Evolutionary conservation across 35 echinoderm and acorn worm genomes (phyloP).

Genomic region (Hemicentrotus pulcherrimus): DNA sequence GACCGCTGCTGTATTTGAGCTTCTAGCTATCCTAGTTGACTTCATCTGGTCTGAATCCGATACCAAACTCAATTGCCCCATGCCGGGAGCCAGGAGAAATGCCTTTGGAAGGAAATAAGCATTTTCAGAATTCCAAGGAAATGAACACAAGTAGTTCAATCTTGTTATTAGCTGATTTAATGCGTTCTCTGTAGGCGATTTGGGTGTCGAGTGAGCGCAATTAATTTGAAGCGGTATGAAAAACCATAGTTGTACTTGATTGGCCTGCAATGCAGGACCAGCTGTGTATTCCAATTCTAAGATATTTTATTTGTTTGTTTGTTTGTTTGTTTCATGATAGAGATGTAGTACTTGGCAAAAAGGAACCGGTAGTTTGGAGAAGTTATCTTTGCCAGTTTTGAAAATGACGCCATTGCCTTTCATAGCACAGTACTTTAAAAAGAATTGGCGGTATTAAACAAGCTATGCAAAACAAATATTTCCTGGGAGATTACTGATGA

Average conservation of each 20-base stretch:
- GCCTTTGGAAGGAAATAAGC: conserved; percentile 10
- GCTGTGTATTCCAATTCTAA: conserved; percentile 3
- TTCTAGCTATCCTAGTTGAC: background rate
- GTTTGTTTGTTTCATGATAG: background rate
- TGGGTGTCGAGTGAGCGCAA: background rate
- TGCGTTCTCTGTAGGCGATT: background rate
- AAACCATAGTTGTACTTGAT: background rate
- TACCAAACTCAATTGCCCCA: background rate
- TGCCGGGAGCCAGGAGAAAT: background rate
- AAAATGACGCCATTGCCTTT: background rate
- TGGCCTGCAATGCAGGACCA: background rate
- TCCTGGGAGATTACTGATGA: too few species aligned
- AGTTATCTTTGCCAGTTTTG: background rate
- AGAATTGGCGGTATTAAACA: background rate
- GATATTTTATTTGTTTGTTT: background rate
- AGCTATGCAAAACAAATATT: background rate
- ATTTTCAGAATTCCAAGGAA: conserved; percentile 13
- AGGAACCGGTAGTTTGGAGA: background rate
- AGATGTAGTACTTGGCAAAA: background rate
- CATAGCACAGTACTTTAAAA: background rate
- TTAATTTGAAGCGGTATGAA: background rate
- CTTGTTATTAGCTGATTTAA: conserved; percentile 7
- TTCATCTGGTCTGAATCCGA: background rate
- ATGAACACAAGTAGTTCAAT: conserved; percentile 4
- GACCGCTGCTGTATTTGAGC: background rate